Base-by-base conservation (phyloP, 2,888 invertebrate genomes). In the Himalopsyche japonica region DNA sequence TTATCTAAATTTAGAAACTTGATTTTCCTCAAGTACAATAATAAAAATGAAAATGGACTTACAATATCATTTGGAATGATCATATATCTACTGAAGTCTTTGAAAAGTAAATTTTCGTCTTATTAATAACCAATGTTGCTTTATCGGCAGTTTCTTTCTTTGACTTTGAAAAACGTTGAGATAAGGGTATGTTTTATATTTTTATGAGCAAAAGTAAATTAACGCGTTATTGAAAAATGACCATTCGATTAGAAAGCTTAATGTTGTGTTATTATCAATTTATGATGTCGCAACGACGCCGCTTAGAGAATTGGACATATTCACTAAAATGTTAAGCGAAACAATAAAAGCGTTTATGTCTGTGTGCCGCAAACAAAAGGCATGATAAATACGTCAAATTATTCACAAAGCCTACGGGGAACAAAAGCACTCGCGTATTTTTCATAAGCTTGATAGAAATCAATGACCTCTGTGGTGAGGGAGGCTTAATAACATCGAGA, bases 321-420 rank as follows among this genome's bases (percentile, higher is more conserved):
- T 70, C 30, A 70, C 27, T 70, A 70, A 70, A 70, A 70, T 70
- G 30, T 70, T 70, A 70, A 70, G 27, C 70, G 70, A 27, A 70
- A 30, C 30, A 70, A 27, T 70, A 27, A 70, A 70, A 70, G 70
- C 70, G 12, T 70, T 70, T 30, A 30, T 4, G 27, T 70, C 30
- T 70, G 70, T 70, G 15, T 15, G 4, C 27, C 70, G 70, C 70
- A 27, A 70, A 70, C 70, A 70, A 70, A 70, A 70, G 70, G 70
- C 24, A 70, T 37, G 85, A 85, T 85, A 85, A 85, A 83, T 80
- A 80, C 81, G 81, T 81, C 81, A 85, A 79, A 81, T 85, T 85
- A 85, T 85, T 85, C 83, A 85, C 79, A 79, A 80, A 48, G 47
- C 80, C 80, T 76, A 79, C 78, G 82, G 37, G 70, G n/a, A 24